These are phyloP conservation scores for Falco novaeseelandiae DNA, from an alignment of 2,797 vertebrate species.

Conservation along the genomic window DNA sequence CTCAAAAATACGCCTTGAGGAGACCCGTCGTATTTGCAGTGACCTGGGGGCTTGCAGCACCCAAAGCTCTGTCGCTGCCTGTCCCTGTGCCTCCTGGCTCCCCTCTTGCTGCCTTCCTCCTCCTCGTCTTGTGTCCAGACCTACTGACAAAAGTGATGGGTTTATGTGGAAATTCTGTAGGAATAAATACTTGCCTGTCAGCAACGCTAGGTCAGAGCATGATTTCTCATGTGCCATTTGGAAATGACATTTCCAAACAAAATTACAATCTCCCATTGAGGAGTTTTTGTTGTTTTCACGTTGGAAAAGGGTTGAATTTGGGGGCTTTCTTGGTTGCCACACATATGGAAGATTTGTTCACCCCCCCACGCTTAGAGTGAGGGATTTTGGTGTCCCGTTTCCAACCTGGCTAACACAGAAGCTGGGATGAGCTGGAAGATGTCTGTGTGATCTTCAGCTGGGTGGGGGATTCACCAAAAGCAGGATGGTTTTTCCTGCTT, in stretches of 20 bases:
- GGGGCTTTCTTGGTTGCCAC: not conserved
- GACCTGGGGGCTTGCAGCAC: fast-evolving
- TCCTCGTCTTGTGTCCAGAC: not conserved
- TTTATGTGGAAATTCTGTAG: slow-evolving; percentile 39
- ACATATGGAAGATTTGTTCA: not conserved
- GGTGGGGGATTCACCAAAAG: not conserved
- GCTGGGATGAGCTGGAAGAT: not conserved
- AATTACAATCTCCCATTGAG: not conserved
- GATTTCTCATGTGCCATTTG: slow-evolving; percentile 9
- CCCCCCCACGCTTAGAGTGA: not conserved
- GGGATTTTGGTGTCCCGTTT: not conserved
- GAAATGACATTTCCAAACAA: slow-evolving; percentile 29
- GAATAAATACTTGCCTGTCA: slow-evolving; percentile 47
- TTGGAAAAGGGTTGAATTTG: not conserved
- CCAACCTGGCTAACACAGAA: not conserved
- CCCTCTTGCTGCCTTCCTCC: not conserved
- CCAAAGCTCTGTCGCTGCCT: not conserved
- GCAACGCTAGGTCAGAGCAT: not conserved
- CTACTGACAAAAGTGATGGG: not conserved
- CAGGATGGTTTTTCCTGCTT: not conserved
- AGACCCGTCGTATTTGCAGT: fast-evolving
- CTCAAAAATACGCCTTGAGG: not conserved
- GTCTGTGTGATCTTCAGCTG: not conserved
- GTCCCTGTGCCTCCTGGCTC: not conserved
- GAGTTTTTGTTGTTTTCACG: not conserved